These are phyloP conservation scores for Lepisosteus oculatus DNA, from an alignment of 2,113 vertebrate genomes.

Conservation along the genomic window DNA sequence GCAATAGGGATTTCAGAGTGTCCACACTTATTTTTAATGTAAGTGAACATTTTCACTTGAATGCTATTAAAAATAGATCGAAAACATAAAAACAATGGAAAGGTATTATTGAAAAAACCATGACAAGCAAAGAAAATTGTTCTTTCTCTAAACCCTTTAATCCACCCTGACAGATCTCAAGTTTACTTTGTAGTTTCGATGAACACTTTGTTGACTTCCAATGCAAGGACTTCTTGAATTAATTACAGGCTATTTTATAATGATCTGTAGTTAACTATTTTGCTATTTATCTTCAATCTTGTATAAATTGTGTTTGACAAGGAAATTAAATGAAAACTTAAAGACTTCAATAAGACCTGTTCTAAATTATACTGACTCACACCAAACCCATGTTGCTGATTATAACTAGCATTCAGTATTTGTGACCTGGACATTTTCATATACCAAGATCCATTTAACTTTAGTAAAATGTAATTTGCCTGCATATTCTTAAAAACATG, in stretches of 20 bases:
- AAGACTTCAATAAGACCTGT: constrained; percentile 24
- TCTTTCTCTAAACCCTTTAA: not conserved
- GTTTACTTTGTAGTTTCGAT: not conserved
- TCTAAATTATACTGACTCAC: constrained; percentile 21
- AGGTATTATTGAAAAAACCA: not conserved
- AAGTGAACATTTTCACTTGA: no score
- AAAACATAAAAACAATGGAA: not conserved
- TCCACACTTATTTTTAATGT: no score
- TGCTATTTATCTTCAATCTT: constrained; percentile 22
- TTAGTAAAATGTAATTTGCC: not conserved
- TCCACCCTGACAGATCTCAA: constrained; percentile 2
- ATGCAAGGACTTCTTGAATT: constrained; percentile 25
- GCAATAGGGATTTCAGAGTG: no score
- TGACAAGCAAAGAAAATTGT: not conserved
- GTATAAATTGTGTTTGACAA: constrained; percentile 34
- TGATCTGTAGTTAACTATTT: constrained; percentile 19
- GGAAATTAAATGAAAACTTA: constrained; percentile 28
- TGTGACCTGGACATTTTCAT: constrained; percentile 1
- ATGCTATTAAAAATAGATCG: no score
- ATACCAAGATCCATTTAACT: not conserved
- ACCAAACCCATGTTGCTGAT: not conserved
- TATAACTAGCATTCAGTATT: not conserved
- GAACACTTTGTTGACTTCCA: constrained; percentile 23
- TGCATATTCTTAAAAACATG: not conserved
- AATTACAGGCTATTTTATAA: constrained; percentile 24